Evolutionary conservation across 64 coral and sea anemone species (phyloP).

Genomic region (Cladopsammia gracilis): DNA sequence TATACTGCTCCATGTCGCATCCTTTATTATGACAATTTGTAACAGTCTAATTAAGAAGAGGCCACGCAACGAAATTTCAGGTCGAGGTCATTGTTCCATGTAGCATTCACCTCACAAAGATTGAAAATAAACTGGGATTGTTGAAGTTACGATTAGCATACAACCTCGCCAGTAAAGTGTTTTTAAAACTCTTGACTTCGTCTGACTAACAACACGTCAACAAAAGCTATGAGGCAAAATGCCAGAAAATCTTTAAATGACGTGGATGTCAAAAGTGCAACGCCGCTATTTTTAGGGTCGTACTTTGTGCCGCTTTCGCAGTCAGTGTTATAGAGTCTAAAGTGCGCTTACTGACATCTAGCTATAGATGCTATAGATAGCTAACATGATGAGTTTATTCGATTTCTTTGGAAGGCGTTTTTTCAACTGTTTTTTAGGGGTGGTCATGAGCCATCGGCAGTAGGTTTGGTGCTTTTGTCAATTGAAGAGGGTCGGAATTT

Average conservation of each 20-base stretch:
- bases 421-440: no score
- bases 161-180: background rate
- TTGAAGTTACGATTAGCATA: background rate
- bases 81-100: background rate
- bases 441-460: background rate
- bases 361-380: no score
- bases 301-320: no score
- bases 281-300: background rate
- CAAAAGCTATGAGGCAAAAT: background rate
- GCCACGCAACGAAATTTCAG: conserved; percentile 6
- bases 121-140: background rate
- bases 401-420: no score
- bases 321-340: no score
- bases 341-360: no score
- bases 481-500: background rate
- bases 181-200: background rate
- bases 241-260: background rate
- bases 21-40: background rate
- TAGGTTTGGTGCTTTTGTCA: background rate
- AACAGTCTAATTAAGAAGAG: conserved; percentile 25
- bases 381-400: no score
- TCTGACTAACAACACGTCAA: background rate
- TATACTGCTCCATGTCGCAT: background rate
- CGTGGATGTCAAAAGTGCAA: background rate
- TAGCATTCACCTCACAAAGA: conserved; percentile 16